Evolutionary conservation across 2,113 vertebrate species (phyloP).

Genomic region (Sylvicapra grimmia): DNA sequence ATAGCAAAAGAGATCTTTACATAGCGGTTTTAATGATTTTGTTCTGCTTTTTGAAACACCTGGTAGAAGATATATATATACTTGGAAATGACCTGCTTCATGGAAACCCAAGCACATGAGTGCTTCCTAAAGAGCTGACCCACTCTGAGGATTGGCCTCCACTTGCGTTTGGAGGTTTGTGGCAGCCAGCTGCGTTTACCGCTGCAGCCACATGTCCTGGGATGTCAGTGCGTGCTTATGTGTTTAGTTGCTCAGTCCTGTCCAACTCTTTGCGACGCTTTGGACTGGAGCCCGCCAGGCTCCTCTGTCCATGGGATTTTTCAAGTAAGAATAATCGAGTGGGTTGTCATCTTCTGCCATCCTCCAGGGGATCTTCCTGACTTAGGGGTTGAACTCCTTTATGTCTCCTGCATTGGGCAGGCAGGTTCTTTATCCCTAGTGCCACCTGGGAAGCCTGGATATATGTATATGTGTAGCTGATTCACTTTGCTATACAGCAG

Average conservation of each 20-base stretch:
- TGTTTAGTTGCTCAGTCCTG: background rate
- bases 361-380: background rate
- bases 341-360: background rate
- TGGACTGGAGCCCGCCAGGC: background rate
- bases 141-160: background rate
- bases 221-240: background rate
- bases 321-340: background rate
- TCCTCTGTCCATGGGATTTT: background rate
- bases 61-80: background rate
- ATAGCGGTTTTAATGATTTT: background rate
- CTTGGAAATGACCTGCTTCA: background rate
- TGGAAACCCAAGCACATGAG: background rate
- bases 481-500: background rate
- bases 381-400: background rate
- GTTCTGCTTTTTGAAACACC: background rate
- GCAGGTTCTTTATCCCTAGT: background rate
- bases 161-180: background rate
- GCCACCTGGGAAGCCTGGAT: background rate
- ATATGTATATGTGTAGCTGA: background rate
- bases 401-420: background rate
- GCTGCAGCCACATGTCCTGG: background rate
- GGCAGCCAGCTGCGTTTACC: background rate
- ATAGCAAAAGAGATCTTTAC: background rate
- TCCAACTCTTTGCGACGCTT: background rate
- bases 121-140: background rate